Conservation (phyloP, 2,797 vertebrate genomes). For the Aythya fuligula region DNA sequence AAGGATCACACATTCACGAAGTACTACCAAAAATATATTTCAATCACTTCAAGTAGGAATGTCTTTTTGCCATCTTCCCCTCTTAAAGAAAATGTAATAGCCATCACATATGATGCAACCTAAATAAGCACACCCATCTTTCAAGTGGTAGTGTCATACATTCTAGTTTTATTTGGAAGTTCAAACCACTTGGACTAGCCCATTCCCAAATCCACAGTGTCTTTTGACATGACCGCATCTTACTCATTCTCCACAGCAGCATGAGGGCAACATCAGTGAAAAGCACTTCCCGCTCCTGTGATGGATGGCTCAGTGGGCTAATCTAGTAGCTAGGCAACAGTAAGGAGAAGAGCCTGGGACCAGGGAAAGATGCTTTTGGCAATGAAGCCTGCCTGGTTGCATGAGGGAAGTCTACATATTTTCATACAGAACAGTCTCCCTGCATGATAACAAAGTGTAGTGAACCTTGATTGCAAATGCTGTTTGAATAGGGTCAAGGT, state of each 20-base stretch:
- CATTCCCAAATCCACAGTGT: background rate
- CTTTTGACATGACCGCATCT: background rate
- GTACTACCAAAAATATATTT: background rate
- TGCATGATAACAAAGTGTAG: background rate
- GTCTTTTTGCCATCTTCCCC: background rate
- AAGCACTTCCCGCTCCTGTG: background rate
- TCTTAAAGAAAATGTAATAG: background rate
- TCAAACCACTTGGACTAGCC: background rate
- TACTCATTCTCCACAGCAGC: background rate
- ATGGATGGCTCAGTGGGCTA: background rate
- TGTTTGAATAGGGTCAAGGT: background rate
- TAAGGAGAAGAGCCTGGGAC: background rate
- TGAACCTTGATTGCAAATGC: background rate
- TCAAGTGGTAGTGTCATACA: background rate
- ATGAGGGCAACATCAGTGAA: background rate
- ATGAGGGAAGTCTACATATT: background rate
- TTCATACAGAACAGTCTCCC: background rate
- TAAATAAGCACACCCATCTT: background rate
- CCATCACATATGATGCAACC: background rate
- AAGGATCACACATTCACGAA: background rate
- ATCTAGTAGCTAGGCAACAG: background rate
- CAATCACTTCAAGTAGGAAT: background rate
- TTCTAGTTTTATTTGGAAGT: background rate
- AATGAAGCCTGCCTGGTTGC: background rate
- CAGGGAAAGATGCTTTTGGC: background rate